Percentiles rank a stretch among this genome's conserved stretches.
Evolutionary conservation across 2,797 vertebrate genomes (phyloP).

Genomic region (Agapornis canus): DNA sequence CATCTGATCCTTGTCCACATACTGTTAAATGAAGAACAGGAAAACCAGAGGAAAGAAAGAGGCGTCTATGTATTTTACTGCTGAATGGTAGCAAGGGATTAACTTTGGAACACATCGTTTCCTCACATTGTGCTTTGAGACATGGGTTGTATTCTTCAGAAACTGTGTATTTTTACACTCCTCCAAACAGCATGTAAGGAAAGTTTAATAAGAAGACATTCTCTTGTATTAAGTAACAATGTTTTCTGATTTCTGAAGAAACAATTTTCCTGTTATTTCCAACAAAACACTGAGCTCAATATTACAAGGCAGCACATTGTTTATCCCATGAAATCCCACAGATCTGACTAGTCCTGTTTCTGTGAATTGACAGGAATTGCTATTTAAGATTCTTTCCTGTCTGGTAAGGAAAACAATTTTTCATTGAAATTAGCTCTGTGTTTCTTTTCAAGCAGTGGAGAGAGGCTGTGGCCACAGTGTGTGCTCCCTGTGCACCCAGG

Average conservation of each 20-base stretch:
- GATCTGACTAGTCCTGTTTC: conserved; percentile 6
- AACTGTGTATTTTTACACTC: conserved; percentile 16
- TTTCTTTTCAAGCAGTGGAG: neutral
- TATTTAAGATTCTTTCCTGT: conserved; percentile 67
- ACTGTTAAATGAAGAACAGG: conserved; percentile 64
- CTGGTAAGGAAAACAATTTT: conserved; percentile 40
- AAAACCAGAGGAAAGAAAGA: conserved; percentile 71
- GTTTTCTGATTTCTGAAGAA: conserved; percentile 20
- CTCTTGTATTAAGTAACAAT: neutral
- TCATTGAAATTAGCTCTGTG: conserved; percentile 27
- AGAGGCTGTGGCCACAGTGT: neutral
- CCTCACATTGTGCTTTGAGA: conserved; percentile 75
- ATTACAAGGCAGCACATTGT: neutral
- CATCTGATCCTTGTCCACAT: conserved; percentile 7
- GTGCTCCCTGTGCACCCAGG: neutral
- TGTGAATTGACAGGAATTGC: conserved; percentile 55
- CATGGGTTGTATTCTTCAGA: conserved; percentile 36
- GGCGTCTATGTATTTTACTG: conserved; percentile 58
- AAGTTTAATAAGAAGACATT: neutral
- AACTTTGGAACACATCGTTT: conserved; percentile 71
- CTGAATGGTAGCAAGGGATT: conserved; percentile 75
- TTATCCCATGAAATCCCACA: conserved; percentile 4
- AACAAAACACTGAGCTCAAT: neutral
- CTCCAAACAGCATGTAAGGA: neutral
- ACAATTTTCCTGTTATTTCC: neutral